Conservation (phyloP, 1,140 invertebrate species). For the Sitodiplosis mosellana region DNA sequence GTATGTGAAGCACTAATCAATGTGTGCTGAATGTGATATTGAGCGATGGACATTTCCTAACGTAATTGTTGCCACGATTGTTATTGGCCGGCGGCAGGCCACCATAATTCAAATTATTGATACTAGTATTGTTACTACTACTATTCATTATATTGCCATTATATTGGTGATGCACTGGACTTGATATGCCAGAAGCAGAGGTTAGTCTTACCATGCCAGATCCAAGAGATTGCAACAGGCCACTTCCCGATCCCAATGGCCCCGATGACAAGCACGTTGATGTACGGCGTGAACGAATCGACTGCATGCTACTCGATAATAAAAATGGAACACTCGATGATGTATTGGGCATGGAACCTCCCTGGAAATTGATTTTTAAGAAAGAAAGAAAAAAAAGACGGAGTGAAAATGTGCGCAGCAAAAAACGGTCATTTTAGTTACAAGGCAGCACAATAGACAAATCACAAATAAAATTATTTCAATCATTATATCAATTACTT, state of each 20-base stretch:
- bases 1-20: conserved; percentile 2
- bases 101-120: conserved; percentile 33
- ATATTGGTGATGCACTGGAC: conserved; percentile 26
- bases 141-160: conserved; percentile 25
- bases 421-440: neutral
- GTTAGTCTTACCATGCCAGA: conserved; percentile 71
- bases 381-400: neutral
- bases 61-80: conserved; percentile 34
- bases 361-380: conserved; percentile 33
- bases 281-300: conserved; percentile 58
- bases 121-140: conserved; percentile 14
- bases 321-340: conserved; percentile 71
- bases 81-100: conserved; percentile 33
- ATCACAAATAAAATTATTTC: neutral
- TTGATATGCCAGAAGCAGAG: conserved; percentile 32
- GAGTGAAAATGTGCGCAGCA: neutral
- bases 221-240: conserved; percentile 63
- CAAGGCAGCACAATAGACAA: too few relatives aligned
- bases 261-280: conserved; percentile 36
- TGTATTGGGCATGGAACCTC: conserved; percentile 70
- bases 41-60: conserved; percentile 56
- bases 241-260: conserved; percentile 36
- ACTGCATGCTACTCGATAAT: conserved; percentile 62
- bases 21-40: conserved; percentile 37
- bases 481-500: conserved; percentile 27